Evolutionary conservation across 2,113 vertebrate species (phyloP), one percentile per base, ranked within the genome.

Genomic region (Rafetus swinhoei): DNA sequence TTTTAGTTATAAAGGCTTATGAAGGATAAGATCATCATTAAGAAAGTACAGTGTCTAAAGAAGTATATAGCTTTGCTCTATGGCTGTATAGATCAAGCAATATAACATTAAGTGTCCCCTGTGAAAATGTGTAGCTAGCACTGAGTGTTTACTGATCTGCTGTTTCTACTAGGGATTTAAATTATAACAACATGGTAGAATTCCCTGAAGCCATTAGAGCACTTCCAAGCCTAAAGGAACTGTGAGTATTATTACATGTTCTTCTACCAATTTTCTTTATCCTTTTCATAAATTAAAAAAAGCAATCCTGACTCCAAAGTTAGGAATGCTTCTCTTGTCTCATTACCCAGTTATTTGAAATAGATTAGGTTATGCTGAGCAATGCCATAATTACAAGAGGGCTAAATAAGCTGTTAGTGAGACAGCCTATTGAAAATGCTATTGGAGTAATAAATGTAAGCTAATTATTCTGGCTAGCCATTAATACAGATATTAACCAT

Each of bases 141-240:
- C 77, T 86, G 50, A 81, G 81, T 79, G 35, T 76, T 81, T 52
- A 35, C 3, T 81, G 19, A 80, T 88, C 81, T 62, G 56, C 32
- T 80, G 8, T 95, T 95, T 93, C 81, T 96, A 93, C 21, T 87
- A 99, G 99, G 94, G 99, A 99, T 97, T 98, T 99, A 95, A 99
- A 99, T 98, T 99, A 99, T 94, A 99, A 99, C 93, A 99, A 98
- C 97, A 97, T 99, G 97, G 98, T 98, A 88, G 98, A 98, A 93
- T 99, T 99, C 95, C 99, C 99, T 74, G 98, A 99, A 97, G 99
- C 99, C 57, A 99, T 99, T 96, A 98, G 99, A 98, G 98, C 98
- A 7, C 98, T 99, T 91, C 98, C 98, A 94, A 99, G 97, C 97
- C 98, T 99, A 79, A 99, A 99, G 97, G 99, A 99, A 83, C 97